Evolutionary conservation across 2,888 invertebrate genomes (phyloP).

Genomic region (Anorthoa munda): DNA sequence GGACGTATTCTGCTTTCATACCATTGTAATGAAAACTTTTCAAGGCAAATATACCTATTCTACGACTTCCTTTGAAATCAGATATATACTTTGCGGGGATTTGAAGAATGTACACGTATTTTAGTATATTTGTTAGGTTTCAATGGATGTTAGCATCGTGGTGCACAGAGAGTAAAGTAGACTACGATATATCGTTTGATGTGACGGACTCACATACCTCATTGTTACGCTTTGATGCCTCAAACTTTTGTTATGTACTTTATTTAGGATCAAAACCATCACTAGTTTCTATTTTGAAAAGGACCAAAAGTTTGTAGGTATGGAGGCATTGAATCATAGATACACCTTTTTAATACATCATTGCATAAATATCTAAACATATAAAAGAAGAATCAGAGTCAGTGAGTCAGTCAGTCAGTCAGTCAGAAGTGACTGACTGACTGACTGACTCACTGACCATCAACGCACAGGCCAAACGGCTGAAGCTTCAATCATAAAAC

Average conservation of each 20-base stretch:
- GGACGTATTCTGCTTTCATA: constrained; percentile 2
- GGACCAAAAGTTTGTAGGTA: no score
- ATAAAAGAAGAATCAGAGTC: no score
- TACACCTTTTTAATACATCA: no score
- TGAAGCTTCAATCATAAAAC: no score
- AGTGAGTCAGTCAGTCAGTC: no score
- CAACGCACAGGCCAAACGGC: no score
- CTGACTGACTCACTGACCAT: no score
- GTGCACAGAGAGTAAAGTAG: not conserved
- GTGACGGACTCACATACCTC: not conserved
- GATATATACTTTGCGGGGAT: constrained; percentile 12
- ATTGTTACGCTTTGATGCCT: constrained; percentile 9
- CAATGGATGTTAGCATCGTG: not conserved
- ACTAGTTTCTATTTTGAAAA: not conserved
- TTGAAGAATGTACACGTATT: not conserved
- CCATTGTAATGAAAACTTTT: constrained; percentile 13
- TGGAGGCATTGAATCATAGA: not conserved
- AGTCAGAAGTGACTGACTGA: no score
- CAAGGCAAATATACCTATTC: not conserved
- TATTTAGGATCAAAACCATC: constrained; percentile 12
- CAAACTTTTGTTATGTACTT: constrained; percentile 18
- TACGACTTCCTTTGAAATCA: constrained; percentile 2
- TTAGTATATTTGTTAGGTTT: constrained; percentile 13
- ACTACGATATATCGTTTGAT: constrained; percentile 2
- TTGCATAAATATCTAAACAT: no score